Base-by-base conservation (phyloP, 1,140 invertebrate species). In the Caenorhabditis briggsae region DNA sequence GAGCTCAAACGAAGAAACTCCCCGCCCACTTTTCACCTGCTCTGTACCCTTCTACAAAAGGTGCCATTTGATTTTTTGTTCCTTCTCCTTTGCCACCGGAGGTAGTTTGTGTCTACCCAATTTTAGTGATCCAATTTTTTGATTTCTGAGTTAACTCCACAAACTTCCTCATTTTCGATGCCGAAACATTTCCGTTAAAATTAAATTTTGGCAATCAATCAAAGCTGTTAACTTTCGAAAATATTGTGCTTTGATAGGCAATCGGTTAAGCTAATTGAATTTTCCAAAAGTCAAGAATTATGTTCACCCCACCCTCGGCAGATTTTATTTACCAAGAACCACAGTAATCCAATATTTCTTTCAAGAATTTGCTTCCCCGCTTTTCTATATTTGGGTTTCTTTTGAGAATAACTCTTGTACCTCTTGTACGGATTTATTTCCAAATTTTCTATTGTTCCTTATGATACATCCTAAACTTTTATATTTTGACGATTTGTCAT, bases 141-240 rank as follows among this genome's bases (percentile, higher is more conserved):
- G 41, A 70, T 46, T 43, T 16, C 23, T n/a, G 33, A 70, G 6
- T 70, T 23, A 59, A 59, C 18, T 9, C 8, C n/a, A 59, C n/a
- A 20, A 59, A 59, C 56, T 70, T 70, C 33, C 41, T 14, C 64
- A 16, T 16, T 12, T 70, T 46, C 33, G 43, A 70, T 11, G 18
- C 1, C 11, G 18, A 70, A 70, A 25, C 20, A 11, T 64, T 64
- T 16, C 59, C 59, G 59, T 64, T 64, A 2, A 33, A 70, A 70
- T 70, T 70, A n/a, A 43, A 18, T 70, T 70, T n/a, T 6, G 16
- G 2, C 12, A 70, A 70, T 70, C 64, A 70, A 70, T 70, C 64
- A 70, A 33, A 46, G 6, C 9, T 70, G 64, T 43, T 65, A 43
- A 70, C 41, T n/a, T 70, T 70, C n/a, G 43, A 70, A 43, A 14